Evolutionary conservation across 1,140 invertebrate species (phyloP).

Genomic region (Schlechtendalia chinensis): DNA sequence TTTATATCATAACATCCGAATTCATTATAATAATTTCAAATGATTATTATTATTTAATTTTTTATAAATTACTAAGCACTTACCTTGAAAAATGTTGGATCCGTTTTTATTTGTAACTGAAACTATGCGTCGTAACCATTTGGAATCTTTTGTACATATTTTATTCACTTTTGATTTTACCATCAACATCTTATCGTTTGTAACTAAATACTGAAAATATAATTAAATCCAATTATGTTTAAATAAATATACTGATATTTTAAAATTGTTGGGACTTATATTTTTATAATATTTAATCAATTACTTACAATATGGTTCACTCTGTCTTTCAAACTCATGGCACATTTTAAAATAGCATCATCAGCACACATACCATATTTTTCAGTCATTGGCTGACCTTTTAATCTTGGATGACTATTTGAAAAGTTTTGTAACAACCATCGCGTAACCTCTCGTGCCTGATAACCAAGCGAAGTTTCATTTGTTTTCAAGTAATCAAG

Average conservation of each 20-base stretch:
- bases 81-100: constrained; percentile 4
- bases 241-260: background rate
- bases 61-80: too few relatives aligned
- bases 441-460: constrained; percentile 4
- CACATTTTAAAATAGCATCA: constrained; percentile 44
- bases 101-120: background rate
- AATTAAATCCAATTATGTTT: too few relatives aligned
- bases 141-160: constrained; percentile 4
- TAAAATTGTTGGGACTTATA: too few relatives aligned
- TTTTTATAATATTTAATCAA: background rate
- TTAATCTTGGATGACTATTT: constrained; percentile 14
- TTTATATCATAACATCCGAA: too few relatives aligned
- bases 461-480: constrained; percentile 1
- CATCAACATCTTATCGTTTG: constrained; percentile 35
- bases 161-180: constrained; percentile 34
- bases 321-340: constrained; percentile 14
- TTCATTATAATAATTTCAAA: too few relatives aligned
- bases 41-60: too few relatives aligned
- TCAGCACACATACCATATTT: background rate
- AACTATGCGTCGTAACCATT: background rate
- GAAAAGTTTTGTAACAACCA: constrained; percentile 33
- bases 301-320: constrained; percentile 39
- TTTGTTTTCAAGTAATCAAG: constrained; percentile 21
- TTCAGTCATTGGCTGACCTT: constrained; percentile 29
- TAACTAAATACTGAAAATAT: constrained; percentile 31